Evolutionary conservation across 92 coral and sea anemone species (phyloP), one percentile per base, ranked within the genome.

Genomic region (Phenganax subtilis): DNA sequence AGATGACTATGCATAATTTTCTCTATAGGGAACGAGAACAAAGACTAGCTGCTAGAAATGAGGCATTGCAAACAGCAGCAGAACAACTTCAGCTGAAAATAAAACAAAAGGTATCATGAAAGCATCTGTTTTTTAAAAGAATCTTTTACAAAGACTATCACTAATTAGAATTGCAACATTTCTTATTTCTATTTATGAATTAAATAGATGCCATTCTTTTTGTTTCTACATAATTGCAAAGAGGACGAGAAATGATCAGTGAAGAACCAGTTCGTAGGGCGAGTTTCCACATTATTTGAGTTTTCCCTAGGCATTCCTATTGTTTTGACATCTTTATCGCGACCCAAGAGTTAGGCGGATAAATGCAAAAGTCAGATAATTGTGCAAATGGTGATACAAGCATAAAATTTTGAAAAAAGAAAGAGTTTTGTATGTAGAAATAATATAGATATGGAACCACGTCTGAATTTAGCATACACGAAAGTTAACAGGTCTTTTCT

Each of bases 21-120:
- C 51, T 75, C 2, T 14, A 7, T 70, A 96, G 99, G 80, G 92
- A 90, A 74, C 88, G 97, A 57, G 99, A 96, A 75, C 89, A 90
- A 92, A 89, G 99, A 54, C 88, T 96, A 55, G 99, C 99, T 0
- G 99, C 99, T 6, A 91, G 94, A 52, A 96, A 96, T 31, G 99
- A 90, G 76, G 99, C 99, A 10, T 76, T 96, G 31, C 96, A 92
- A 68, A 96, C 91, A 4, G 97, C 99, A 55, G 89, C 91, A 0
- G 99, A 96, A 68, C 99, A 96, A 71, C 89, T 96, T 37, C 99
- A 96, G 71, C 82, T 91, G 29, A 90, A 90, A 71, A 96, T 96
- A 54, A 90, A 96, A 65, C 99, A 96, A 68, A 96, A 96, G 97
- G 99, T 92, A 76, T n/a, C 65, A 14, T 14, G 16, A 1, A 7